phyloP scores from a whole-genome alignment of 2,888 invertebrate species.

The Bibio marci region DNA sequence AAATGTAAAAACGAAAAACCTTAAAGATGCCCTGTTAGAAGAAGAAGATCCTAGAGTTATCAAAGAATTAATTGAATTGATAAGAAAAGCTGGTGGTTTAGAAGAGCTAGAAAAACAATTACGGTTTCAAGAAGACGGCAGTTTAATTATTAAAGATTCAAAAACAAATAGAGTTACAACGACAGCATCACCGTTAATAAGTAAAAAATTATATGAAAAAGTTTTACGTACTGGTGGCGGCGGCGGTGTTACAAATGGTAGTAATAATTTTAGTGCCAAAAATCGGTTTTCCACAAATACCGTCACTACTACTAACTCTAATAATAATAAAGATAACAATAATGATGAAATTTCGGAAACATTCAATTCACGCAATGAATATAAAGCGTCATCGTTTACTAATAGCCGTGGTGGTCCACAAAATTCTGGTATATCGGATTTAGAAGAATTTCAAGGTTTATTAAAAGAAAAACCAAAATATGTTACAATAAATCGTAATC shows the following conservation, averaged over 20 bases:
- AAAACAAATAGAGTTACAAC: conserved; percentile 23
- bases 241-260: conserved; percentile 16
- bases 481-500: conserved; percentile 45
- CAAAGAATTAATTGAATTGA: conserved; percentile 66
- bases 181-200: conserved; percentile 47
- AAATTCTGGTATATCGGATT: conserved; percentile 32
- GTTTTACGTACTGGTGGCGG: conserved; percentile 34
- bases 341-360: conserved; percentile 8
- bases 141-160: conserved; percentile 28
- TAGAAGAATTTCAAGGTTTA: conserved; percentile 25
- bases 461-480: conserved; percentile 40
- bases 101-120: conserved; percentile 73
- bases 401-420: conserved; percentile 42
- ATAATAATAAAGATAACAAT: neutral
- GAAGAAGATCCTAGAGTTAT: conserved; percentile 41
- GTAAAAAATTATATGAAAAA: conserved; percentile 58
- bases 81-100: conserved; percentile 75
- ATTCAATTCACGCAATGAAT: conserved; percentile 22
- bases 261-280: conserved; percentile 18
- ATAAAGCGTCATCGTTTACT: conserved; percentile 37
- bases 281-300: conserved; percentile 17
- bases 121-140: conserved; percentile 32
- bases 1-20: conserved; percentile 10
- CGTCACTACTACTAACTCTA: neutral
- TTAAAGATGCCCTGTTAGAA: conserved; percentile 7